Conservation (phyloP, 2,113 vertebrate genomes). For the Nycticebus coucang region DNA sequence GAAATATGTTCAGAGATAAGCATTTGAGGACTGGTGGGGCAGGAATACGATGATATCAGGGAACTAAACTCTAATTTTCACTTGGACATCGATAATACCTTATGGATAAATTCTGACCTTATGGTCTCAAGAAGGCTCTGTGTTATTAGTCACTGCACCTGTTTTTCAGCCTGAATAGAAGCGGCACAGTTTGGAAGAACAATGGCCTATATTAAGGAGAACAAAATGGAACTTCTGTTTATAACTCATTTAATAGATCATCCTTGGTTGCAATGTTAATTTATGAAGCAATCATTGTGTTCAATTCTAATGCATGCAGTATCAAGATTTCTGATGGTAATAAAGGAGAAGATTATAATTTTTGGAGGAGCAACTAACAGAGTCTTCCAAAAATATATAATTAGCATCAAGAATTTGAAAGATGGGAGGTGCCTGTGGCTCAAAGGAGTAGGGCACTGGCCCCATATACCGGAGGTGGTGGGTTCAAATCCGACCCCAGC, state of each 20-base stretch:
- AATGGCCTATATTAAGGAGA: background rate
- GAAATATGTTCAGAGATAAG: background rate
- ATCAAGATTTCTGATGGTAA: background rate
- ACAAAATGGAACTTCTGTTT: background rate
- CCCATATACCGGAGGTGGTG: too few species aligned
- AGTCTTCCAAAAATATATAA: background rate
- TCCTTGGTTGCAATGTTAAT: background rate
- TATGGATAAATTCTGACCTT: background rate
- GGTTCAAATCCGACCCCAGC: too few species aligned
- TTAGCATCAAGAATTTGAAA: background rate
- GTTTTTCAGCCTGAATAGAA: background rate
- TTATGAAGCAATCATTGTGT: background rate
- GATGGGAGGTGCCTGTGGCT: too few species aligned
- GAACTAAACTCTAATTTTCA: background rate
- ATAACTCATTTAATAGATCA: background rate
- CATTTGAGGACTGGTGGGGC: background rate
- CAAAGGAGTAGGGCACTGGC: too few species aligned
- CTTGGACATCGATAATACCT: background rate
- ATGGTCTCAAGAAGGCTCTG: background rate
- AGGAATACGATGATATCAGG: background rate
- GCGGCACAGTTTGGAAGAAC: rapidly evolving
- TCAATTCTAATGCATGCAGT: background rate
- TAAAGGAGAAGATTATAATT: background rate
- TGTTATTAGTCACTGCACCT: background rate
- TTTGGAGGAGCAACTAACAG: background rate